Evolutionary conservation across 2,888 invertebrate species (phyloP).

Genomic region (Pterobdella sp.): DNA sequence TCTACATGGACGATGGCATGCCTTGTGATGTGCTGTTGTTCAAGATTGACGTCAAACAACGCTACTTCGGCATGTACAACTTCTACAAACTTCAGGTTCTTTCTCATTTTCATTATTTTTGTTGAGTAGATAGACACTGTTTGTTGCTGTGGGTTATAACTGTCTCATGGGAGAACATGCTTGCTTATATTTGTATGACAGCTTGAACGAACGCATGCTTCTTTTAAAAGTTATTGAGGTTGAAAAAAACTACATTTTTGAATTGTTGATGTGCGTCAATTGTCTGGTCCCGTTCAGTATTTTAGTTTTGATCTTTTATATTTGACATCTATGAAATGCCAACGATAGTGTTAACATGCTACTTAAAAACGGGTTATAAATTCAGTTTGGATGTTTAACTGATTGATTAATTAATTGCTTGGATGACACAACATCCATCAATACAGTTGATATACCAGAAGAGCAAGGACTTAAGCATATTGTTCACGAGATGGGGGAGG

Average conservation of each 20-base stretch:
- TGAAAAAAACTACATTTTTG: too few relatives aligned
- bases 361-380: too few relatives aligned
- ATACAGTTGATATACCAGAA: slow-evolving; percentile 50
- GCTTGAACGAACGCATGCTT: neutral
- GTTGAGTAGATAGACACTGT: neutral
- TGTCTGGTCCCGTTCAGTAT: too few relatives aligned
- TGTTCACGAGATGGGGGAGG: slow-evolving; percentile 57
- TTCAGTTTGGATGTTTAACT: too few relatives aligned
- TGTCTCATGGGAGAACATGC: neutral
- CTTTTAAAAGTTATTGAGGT: too few relatives aligned
- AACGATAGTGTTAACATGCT: too few relatives aligned
- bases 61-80: slow-evolving; percentile 54
- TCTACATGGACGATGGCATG: slow-evolving; percentile 37
- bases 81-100: slow-evolving; percentile 56
- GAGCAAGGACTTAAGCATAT: slow-evolving; percentile 52
- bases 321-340: too few relatives aligned
- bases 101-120: neutral
- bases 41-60: slow-evolving; percentile 53
- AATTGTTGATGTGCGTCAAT: too few relatives aligned
- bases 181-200: neutral
- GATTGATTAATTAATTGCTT: too few relatives aligned
- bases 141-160: neutral
- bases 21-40: slow-evolving; percentile 53
- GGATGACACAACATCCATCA: too few relatives aligned
- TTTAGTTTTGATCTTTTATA: too few relatives aligned